These are phyloP conservation scores for Eupristina koningsbergeri DNA, from an alignment of 1,140 invertebrate genomes.

Conservation along the genomic window DNA sequence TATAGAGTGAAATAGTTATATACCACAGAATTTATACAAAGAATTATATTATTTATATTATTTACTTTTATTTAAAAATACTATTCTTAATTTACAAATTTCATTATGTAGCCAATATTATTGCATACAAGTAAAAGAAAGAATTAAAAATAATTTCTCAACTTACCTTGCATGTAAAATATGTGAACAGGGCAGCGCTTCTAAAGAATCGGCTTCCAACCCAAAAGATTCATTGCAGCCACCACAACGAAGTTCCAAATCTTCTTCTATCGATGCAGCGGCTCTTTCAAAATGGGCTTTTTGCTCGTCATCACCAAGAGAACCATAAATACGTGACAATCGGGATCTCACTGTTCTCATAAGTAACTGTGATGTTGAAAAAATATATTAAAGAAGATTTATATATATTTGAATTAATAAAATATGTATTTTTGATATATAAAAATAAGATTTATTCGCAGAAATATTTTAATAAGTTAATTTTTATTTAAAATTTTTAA, in stretches of 20 bases:
- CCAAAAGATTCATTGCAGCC: slow-evolving; percentile 84
- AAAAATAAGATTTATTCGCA: too few species aligned
- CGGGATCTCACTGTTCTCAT: slow-evolving; percentile 84
- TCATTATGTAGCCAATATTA: too few species aligned
- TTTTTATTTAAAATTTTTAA: too few species aligned
- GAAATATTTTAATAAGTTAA: too few species aligned
- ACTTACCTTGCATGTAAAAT: slow-evolving; percentile 86
- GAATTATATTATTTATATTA: too few species aligned
- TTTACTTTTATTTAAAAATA: too few species aligned
- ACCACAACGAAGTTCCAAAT: slow-evolving; percentile 83
- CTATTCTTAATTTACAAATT: too few species aligned
- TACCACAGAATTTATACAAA: too few species aligned
- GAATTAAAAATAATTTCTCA: not conserved
- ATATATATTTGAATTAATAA: too few species aligned
- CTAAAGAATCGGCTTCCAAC: slow-evolving; percentile 81
- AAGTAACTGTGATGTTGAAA: slow-evolving; percentile 75
- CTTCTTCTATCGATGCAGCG: slow-evolving; percentile 80
- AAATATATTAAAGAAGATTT: not conserved
- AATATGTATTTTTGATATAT: too few species aligned
- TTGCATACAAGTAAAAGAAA: too few species aligned
- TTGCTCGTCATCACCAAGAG: slow-evolving; percentile 86
- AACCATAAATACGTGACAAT: slow-evolving; percentile 83
- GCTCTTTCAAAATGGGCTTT: slow-evolving; percentile 81
- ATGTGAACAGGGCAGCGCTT: slow-evolving; percentile 87
- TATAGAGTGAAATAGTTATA: too few species aligned